Base-by-base conservation (phyloP, 1,140 invertebrate species). In the Mya arenaria region DNA sequence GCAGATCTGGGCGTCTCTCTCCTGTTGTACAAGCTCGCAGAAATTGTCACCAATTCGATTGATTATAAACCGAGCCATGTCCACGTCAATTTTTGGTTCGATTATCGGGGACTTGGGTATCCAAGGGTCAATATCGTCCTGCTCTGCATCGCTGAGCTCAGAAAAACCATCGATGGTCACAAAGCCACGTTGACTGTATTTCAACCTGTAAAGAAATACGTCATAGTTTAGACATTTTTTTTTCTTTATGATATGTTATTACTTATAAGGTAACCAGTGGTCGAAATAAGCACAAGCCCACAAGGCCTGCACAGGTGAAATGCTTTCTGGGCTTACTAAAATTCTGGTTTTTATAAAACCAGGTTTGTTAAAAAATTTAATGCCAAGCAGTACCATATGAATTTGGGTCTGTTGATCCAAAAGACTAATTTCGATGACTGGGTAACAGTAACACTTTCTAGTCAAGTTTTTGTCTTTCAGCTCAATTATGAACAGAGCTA, bases 1-100 rank as follows among this genome's bases (percentile, higher is more conserved):
- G 89, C 97, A 89, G 28, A 90, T 87, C 39, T 96, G 94, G 0
- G 97, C 97, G 86, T 98, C 96, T 85, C 96, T 96, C 91, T 99
- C 98, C 92, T 98, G 97, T 89, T 96, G 95, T 82, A 98, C 95
- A 86, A 99, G 93, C 93, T 98, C 96, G 94, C 98, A 99, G 93
- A 99, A 99, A 92, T 99, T 97, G 93, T 99, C 97, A 39, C 97
- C 98, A 32, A 99, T 96, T 93, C 98, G 96, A 65, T 95, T 94
- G 82, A 99, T 93, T n/a, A 99, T 94, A 92, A 97, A 98, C 90
- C 96, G 96, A 74, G 97, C 96, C 90, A 97, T 97, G 89, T 98
- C 96, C 65, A 97, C 94, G 92, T 98, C 97, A 88, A 98, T 95
- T 30, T 94, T 94, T 37, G 96, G 95, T 32, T 88, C 86, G 63